phyloP scores from a whole-genome alignment of 2,888 invertebrate genomes.

The Saturnia japonica region DNA sequence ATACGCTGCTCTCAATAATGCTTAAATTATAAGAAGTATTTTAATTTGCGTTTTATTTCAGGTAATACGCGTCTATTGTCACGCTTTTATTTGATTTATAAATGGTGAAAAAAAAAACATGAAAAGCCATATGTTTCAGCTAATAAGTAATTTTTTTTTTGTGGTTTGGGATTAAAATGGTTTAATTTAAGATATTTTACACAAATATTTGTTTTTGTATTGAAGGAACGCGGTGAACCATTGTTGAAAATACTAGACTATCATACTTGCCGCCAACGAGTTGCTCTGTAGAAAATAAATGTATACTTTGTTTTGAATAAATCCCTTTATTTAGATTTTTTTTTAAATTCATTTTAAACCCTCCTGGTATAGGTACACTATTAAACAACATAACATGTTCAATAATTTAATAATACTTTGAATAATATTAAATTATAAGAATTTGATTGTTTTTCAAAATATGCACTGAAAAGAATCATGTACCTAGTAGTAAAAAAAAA shows the following conservation, averaged over 20 bases:
- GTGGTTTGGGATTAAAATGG: conserved; percentile 11
- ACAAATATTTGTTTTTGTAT: conserved; percentile 45
- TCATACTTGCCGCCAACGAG: conserved; percentile 26
- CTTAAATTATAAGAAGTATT: no score
- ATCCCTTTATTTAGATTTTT: not conserved
- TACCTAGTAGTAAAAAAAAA: not conserved
- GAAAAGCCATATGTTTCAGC: conserved; percentile 33
- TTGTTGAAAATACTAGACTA: conserved; percentile 35
- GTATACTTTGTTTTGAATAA: not conserved
- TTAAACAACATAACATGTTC: not conserved
- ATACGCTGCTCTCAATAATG: no score
- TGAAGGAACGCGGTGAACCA: conserved; percentile 26
- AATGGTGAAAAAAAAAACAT: not conserved
- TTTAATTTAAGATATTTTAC: conserved; percentile 33
- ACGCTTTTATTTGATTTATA: not conserved
- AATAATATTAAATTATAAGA: not conserved
- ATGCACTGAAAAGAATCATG: not conserved
- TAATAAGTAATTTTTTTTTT: conserved; percentile 29
- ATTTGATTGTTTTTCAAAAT: not conserved
- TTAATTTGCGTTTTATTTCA: no score
- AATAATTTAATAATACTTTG: not conserved
- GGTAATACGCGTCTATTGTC: no score
- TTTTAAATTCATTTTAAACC: not conserved
- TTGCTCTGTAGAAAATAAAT: not conserved
- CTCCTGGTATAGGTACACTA: not conserved